Evolutionary conservation across 2,888 invertebrate genomes (phyloP).

Genomic region (Lysandra coridon): DNA sequence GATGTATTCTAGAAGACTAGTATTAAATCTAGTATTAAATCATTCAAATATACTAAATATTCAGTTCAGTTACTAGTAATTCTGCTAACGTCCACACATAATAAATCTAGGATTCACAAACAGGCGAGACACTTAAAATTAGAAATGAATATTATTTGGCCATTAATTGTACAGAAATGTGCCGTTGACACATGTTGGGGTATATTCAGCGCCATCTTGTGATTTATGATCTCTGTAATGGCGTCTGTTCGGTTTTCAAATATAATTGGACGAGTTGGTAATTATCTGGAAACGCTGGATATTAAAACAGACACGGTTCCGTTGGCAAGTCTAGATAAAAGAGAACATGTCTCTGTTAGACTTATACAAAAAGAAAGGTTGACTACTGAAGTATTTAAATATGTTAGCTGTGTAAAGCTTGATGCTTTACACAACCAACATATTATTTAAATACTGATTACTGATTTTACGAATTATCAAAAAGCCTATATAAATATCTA

Average conservation of each 20-base stretch:
- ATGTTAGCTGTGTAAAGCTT: background rate
- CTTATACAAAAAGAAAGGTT: background rate
- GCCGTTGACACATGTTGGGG: constrained; percentile 42
- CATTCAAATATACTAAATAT: background rate
- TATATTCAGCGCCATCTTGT: constrained; percentile 40
- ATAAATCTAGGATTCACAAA: constrained; percentile 29
- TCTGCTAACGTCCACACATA: constrained; percentile 18
- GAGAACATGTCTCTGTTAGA: constrained; percentile 11
- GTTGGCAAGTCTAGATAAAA: constrained; percentile 19
- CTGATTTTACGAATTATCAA: too few relatives aligned
- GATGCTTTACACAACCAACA: too few relatives aligned
- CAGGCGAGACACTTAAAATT: constrained; percentile 36
- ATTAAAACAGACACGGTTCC: background rate
- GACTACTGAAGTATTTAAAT: background rate
- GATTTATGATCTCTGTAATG: constrained; percentile 41
- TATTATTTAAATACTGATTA: too few relatives aligned
- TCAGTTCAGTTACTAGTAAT: background rate
- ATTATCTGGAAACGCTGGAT: constrained; percentile 31
- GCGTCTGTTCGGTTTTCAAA: constrained; percentile 32
- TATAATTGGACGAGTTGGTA: constrained; percentile 33
- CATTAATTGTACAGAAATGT: constrained; percentile 45
- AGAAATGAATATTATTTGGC: constrained; percentile 41
- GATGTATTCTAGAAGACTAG: too few relatives aligned
- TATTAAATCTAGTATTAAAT: background rate
- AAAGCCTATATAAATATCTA: too few relatives aligned